These are phyloP conservation scores for Drosophila bifasciata DNA, from an alignment of 1,140 invertebrate species.

Conservation along the genomic window DNA sequence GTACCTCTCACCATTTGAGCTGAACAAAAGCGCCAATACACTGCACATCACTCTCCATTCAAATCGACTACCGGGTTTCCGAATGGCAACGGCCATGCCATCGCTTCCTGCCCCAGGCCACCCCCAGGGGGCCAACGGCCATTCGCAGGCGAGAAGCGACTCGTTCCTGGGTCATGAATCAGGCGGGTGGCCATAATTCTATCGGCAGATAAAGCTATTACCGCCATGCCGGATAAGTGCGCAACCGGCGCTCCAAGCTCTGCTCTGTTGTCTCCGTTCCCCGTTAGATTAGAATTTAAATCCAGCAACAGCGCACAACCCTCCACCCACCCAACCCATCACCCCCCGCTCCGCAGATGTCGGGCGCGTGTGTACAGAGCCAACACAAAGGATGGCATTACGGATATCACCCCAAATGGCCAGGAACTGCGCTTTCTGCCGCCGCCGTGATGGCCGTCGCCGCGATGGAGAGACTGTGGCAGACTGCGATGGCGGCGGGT, in stretches of 20 bases:
- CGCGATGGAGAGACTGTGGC: slow-evolving; percentile 1
- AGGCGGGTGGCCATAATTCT: slow-evolving; percentile 73
- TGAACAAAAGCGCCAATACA: slow-evolving; percentile 29
- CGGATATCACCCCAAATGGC: slow-evolving; percentile 76
- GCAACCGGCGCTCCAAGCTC: slow-evolving; percentile 46
- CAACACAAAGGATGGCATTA: slow-evolving; percentile 63
- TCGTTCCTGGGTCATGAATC: slow-evolving; percentile 70
- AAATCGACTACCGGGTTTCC: slow-evolving; percentile 51
- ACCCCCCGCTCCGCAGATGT: slow-evolving; percentile 17
- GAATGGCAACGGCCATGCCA: slow-evolving; percentile 30
- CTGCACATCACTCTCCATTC: slow-evolving; percentile 48
- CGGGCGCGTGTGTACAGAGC: slow-evolving; percentile 15
- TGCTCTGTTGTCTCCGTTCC: slow-evolving; percentile 52
- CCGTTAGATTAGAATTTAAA: slow-evolving; percentile 79
- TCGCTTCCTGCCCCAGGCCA: slow-evolving; percentile 43
- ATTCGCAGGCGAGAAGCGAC: slow-evolving; percentile 27
- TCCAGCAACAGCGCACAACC: slow-evolving; percentile 49
- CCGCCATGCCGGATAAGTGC: slow-evolving; percentile 76
- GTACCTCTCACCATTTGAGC: neutral
- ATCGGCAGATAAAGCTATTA: slow-evolving; percentile 82
- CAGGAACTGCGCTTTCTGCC: slow-evolving; percentile 52
- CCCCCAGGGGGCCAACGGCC: slow-evolving; percentile 8
- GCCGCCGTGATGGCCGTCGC: slow-evolving; percentile 30
- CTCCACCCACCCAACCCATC: slow-evolving; percentile 19
- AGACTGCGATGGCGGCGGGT: slow-evolving; percentile 50